Base-by-base conservation (phyloP, 2,888 invertebrate species). In the Xestoiulus laeticollis region DNA sequence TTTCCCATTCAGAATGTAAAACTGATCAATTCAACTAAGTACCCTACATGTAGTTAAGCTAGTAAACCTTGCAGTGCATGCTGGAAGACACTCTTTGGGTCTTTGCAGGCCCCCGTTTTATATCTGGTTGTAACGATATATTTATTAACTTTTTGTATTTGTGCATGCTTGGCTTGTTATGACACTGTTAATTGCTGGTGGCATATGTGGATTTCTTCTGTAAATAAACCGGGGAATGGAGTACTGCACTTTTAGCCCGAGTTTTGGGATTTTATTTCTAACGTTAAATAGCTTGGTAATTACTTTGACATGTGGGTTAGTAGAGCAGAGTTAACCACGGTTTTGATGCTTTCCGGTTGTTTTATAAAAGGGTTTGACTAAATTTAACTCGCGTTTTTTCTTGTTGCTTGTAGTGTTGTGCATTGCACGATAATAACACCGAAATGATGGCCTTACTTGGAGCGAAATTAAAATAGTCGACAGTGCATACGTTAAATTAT, bases 281-380 rank as follows among this genome's bases (percentile, higher is more conserved):
- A 59, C 59, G 53, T n/a, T 59, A n/a, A n/a, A 59, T 59, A 16
- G n/a, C 53, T 4, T 59, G n/a, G 59, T 59, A n/a, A 59, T 59
- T 59, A n/a, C 59, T n/a, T 59, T 59, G n/a, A 59, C 59, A 59
- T 59, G 22, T 59, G 22, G 59, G 59, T 59, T 59, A 59, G 59
- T 59, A 59, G 59, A 59, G 59, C 59, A 22, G n/a, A n/a, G 4
- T n/a, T 59, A n/a, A 59, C 59, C 16, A 16, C 48, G 48, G 59
- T n/a, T 48, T 59, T 59, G 59, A 6, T 0, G 59, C 6, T 59
- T 59, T 59, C 59, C 6, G n/a, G 19, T 59, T 59, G n/a, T n/a
- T 59, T 59, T 59, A 59, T 59, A 22, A 22, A 59, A n/a, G 4
- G 3, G 59, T 59, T n/a, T 22, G 59, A 59, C 59, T 59, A 59